Evolutionary conservation across 1,140 invertebrate genomes (phyloP).

Genomic region (Ceratosolen solmsi): DNA sequence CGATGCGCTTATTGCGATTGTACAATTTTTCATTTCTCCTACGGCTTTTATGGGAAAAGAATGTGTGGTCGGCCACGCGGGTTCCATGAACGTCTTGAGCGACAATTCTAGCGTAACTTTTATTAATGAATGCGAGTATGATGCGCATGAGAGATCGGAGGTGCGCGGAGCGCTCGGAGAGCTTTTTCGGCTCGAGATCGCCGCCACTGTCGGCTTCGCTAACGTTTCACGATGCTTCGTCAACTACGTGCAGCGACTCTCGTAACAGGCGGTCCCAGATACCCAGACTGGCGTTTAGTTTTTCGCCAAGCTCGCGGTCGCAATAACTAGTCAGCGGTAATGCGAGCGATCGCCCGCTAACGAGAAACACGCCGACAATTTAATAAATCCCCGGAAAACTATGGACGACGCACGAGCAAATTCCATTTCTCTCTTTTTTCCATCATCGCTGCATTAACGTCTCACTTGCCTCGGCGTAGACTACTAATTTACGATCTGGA

Average conservation of each 20-base stretch:
- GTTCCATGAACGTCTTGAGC: no score
- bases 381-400: not conserved
- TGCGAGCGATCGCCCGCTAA: conserved; percentile 62
- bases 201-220: no score
- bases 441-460: not conserved
- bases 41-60: no score
- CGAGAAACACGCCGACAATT: conserved; percentile 61
- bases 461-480: not conserved
- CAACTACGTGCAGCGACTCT: no score
- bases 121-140: no score
- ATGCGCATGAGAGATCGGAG: no score
- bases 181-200: no score
- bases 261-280: not conserved
- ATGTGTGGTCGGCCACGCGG: no score
- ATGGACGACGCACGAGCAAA: not conserved
- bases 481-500: not conserved
- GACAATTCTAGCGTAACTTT: no score
- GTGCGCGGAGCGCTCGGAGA: no score
- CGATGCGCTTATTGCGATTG: conserved; percentile 12
- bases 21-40: no score
- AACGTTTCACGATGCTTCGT: no score
- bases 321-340: conserved; percentile 66
- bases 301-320: conserved; percentile 54
- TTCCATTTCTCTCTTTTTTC: not conserved
- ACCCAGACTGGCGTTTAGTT: conserved; percentile 5